Conservation (phyloP, 1,140 invertebrate genomes). For the Matsumurasca onukii region DNA sequence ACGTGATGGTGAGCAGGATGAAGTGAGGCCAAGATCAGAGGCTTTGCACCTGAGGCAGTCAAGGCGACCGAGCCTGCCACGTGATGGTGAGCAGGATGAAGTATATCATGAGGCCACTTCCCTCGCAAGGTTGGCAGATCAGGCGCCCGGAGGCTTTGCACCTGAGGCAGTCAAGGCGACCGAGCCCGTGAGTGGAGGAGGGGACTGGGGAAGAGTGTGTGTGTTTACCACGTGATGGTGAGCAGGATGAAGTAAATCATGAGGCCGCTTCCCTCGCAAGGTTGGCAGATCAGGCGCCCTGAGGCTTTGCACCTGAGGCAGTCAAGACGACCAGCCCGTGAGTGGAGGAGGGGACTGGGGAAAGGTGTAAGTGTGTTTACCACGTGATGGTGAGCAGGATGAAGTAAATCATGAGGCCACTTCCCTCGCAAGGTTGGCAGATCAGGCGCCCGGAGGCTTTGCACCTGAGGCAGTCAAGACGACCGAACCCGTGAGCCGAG, state of each 20-base stretch:
- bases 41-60: too few species aligned
- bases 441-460: constrained; percentile 51
- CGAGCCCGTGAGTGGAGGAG: constrained; percentile 49
- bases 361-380: constrained; percentile 44
- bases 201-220: too few species aligned
- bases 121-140: constrained; percentile 51
- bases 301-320: constrained; percentile 53
- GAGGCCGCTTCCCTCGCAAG: constrained; percentile 53
- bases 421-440: constrained; percentile 52
- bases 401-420: constrained; percentile 54
- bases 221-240: constrained; percentile 56
- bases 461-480: constrained; percentile 52
- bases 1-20: too few species aligned
- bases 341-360: too few species aligned
- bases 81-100: constrained; percentile 54
- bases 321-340: constrained; percentile 51
- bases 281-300: constrained; percentile 50
- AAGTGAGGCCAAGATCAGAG: too few species aligned
- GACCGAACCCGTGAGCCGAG: constrained; percentile 49
- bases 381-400: constrained; percentile 55
- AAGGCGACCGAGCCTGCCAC: too few species aligned
- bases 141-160: constrained; percentile 53
- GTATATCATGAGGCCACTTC: constrained; percentile 53
- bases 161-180: constrained; percentile 50
- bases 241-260: constrained; percentile 55